Percentiles rank a stretch among this genome's conserved stretches.
Conservation (phyloP, 2,797 vertebrate genomes). For the Rhinichthys osculus region DNA sequence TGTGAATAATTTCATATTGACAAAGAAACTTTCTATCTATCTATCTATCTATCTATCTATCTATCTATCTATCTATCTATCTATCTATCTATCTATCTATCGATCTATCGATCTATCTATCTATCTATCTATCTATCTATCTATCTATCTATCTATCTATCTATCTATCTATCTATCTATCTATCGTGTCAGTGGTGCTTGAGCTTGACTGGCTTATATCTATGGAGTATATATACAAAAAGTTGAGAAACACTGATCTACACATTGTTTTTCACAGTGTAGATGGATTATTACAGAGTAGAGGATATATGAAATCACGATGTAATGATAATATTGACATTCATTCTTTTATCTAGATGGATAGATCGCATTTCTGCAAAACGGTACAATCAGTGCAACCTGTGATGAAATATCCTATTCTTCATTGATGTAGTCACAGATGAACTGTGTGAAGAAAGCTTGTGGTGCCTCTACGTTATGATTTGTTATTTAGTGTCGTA, state of each 20-base stretch:
- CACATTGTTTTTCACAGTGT: background rate
- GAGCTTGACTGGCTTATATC: background rate
- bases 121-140: too few relatives aligned
- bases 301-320: conserved; percentile 20
- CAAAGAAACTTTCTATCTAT: background rate
- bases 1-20: background rate
- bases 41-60: too few relatives aligned
- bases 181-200: background rate
- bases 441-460: conserved; percentile 31
- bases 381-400: conserved; percentile 9
- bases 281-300: background rate
- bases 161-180: too few relatives aligned
- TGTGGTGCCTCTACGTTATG: conserved; percentile 1
- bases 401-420: conserved; percentile 34
- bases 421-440: conserved; percentile 39
- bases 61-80: too few relatives aligned
- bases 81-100: too few relatives aligned
- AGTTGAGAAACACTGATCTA: conserved; percentile 4
- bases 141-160: too few relatives aligned
- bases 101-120: too few relatives aligned
- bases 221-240: background rate
- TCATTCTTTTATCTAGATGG: conserved; percentile 5
- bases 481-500: conserved; percentile 36
- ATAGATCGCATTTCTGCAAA: conserved; percentile 27
- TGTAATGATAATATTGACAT: background rate